Percentiles rank a stretch among this genome's conserved stretches.
phyloP scores from a whole-genome alignment of 2,797 vertebrate species.

The Arctocebus calabarensis region DNA sequence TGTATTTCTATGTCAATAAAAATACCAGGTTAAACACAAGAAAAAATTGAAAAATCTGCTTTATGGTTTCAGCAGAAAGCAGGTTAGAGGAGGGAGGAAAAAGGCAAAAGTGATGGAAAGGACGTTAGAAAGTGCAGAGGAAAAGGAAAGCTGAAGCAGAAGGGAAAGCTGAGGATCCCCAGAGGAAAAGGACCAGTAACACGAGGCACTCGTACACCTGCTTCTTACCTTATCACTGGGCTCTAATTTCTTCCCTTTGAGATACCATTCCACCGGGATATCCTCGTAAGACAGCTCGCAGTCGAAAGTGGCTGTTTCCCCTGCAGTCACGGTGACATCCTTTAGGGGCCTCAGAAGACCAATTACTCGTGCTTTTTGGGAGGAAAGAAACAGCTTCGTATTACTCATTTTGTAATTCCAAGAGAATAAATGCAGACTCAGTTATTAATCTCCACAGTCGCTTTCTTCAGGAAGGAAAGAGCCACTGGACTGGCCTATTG shows the following conservation, averaged over 20 bases:
- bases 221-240: conserved; percentile 94
- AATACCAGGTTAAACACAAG: neutral
- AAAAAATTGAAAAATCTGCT: neutral
- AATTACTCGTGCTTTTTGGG: conserved; percentile 95
- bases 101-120: neutral
- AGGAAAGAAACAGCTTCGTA: conserved; percentile 91
- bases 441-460: conserved; percentile 88
- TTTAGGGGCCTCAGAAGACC: conserved; percentile 93
- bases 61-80: neutral
- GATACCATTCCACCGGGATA: conserved; percentile 97
- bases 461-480: conserved; percentile 87
- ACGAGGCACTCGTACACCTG: neutral
- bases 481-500: conserved; percentile 85
- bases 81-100: neutral
- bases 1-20: conserved; percentile 55
- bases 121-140: neutral
- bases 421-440: conserved; percentile 85
- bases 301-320: conserved; percentile 98
- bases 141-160: neutral
- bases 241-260: conserved; percentile 95
- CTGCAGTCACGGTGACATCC: conserved; percentile 97
- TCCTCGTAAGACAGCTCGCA: conserved; percentile 98
- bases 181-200: neutral
- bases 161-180: conserved; percentile 5
- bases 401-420: conserved; percentile 87